Conservation (phyloP, 2,888 invertebrate species). For the Autographa gamma region DNA sequence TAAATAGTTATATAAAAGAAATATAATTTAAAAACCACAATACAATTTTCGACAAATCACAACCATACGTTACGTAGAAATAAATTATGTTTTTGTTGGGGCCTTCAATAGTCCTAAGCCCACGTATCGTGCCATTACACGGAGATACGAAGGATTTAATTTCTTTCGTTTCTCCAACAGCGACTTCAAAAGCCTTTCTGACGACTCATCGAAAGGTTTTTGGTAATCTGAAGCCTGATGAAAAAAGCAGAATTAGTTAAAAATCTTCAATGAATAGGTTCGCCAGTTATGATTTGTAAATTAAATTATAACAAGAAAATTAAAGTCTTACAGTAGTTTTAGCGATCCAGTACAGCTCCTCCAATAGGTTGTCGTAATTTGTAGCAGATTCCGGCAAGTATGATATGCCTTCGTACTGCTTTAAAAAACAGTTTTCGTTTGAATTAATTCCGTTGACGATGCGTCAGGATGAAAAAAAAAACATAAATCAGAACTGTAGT, state of each 20-base stretch:
- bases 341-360: conserved; percentile 83
- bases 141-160: conserved; percentile 81
- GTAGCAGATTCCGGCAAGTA: conserved; percentile 70
- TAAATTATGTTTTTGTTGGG: conserved; percentile 57
- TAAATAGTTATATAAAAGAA: conserved; percentile 43
- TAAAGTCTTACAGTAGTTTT: conserved; percentile 81
- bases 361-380: conserved; percentile 76
- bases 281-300: background rate
- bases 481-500: background rate
- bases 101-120: conserved; percentile 79
- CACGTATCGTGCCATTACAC: conserved; percentile 86
- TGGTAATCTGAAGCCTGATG: conserved; percentile 83
- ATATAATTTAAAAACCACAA: conserved; percentile 24
- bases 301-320: conserved; percentile 29
- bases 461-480: background rate
- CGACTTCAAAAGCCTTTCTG: conserved; percentile 75
- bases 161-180: conserved; percentile 79
- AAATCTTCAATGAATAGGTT: background rate
- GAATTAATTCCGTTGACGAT: background rate
- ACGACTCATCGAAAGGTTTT: conserved; percentile 77
- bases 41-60: conserved; percentile 20
- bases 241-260: conserved; percentile 19
- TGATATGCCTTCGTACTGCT: conserved; percentile 76
- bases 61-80: conserved; percentile 9
- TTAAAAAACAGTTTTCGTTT: conserved; percentile 44